phyloP scores from a whole-genome alignment of 2,888 invertebrate species.

The Alcis repandata region DNA sequence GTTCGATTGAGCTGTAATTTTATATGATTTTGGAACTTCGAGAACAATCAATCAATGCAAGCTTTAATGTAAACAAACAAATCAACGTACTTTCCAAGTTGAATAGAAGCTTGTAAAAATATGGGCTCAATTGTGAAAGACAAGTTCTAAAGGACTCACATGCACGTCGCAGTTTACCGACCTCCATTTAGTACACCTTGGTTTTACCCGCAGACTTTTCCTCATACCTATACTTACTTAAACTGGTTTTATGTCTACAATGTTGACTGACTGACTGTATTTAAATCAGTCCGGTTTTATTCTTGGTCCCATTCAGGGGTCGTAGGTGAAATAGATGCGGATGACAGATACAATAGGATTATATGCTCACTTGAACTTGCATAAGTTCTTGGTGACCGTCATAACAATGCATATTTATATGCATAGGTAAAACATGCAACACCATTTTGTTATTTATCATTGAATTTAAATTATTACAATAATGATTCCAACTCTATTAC shows the following conservation, averaged over 20 bases:
- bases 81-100: too few species aligned
- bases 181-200: slow-evolving; percentile 8
- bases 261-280: not conserved
- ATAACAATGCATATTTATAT: too few species aligned
- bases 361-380: not conserved
- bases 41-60: too few species aligned
- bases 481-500: not conserved
- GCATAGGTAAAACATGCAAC: too few species aligned
- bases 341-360: not conserved
- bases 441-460: not conserved
- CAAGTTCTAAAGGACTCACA: not conserved
- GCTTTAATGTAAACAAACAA: too few species aligned
- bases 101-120: too few species aligned
- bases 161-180: not conserved
- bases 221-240: not conserved
- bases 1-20: too few species aligned
- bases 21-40: too few species aligned
- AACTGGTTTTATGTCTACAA: slow-evolving; percentile 3
- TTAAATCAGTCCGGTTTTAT: not conserved
- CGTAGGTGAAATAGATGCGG: not conserved
- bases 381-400: too few species aligned
- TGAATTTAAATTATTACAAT: too few species aligned
- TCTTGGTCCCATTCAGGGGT: not conserved
- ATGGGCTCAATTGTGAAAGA: too few species aligned
- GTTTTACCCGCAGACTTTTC: slow-evolving; percentile 16